Conservation (phyloP, 2,888 invertebrate genomes). For the Scaptomyza parva region DNA sequence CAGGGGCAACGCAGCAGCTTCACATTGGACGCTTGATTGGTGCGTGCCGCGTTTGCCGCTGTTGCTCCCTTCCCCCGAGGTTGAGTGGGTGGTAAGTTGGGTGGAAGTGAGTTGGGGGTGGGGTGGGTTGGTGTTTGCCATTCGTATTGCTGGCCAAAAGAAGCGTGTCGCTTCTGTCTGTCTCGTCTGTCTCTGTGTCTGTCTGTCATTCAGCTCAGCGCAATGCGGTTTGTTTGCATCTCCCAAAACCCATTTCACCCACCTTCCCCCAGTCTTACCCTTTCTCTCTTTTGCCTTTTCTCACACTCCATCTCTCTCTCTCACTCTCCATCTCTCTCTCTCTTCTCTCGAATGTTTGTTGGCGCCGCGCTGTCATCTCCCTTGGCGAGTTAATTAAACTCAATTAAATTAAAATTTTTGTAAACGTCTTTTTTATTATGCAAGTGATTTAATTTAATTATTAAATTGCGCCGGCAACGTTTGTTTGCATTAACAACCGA, state of each 20-base stretch:
- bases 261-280: not conserved
- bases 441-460: conserved; percentile 80
- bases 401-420: conserved; percentile 83
- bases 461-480: conserved; percentile 75
- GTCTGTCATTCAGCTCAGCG: conserved; percentile 28
- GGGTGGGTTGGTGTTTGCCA: not conserved
- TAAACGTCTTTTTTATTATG: conserved; percentile 78
- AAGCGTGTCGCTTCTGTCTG: too few species aligned
- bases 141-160: too few species aligned
- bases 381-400: conserved; percentile 84
- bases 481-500: conserved; percentile 61
- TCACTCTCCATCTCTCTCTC: conserved; percentile 4
- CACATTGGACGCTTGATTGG: conserved; percentile 35
- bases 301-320: not conserved
- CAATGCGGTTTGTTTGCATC: conserved; percentile 52
- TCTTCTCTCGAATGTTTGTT: conserved; percentile 50
- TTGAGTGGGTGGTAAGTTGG: not conserved
- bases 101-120: not conserved
- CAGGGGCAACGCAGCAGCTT: not conserved
- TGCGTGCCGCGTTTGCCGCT: conserved; percentile 15
- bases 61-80: not conserved
- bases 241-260: not conserved
- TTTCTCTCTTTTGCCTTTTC: not conserved
- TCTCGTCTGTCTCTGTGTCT: not conserved
- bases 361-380: conserved; percentile 78